Base-by-base conservation (phyloP, 2,797 vertebrate genomes). In the Triplophysa bombifrons region DNA sequence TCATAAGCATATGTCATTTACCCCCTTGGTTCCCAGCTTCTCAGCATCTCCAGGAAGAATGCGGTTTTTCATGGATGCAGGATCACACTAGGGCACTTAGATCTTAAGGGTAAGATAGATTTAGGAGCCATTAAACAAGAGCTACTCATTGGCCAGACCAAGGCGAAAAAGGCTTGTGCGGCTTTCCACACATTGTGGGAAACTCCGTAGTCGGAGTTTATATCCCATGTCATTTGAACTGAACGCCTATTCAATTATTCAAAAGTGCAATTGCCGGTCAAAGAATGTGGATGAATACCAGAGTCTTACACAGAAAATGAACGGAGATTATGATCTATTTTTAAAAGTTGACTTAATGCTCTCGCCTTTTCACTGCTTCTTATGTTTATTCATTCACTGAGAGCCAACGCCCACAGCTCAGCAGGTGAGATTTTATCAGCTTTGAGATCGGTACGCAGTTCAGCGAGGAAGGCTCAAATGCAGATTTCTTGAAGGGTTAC, bases 1-100 rank as follows among this genome's bases (percentile, higher is more conserved):
- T 92, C 84, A 91, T 89, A 92, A 92, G 91, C 93, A 93, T 93
- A 93, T 94, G 93, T 88, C 90, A 91, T 89, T 93, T 92, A 93
- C 91, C 90, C 88, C 89, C 83, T 90, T 88, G 86, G 87, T 85
- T 88, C 82, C 89, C 91, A 86, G 88, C 83, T 72, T 78, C 82
- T 71, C 34, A 38, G 34, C 34, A 75, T 84, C 69, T 89, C 81
- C 56, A 60, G 77, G 75, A 38, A 50, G 60, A 83, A 53, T 11
- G 12, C 41, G 38, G 34, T 80, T 79, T 53, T 51, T 80, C 46
- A 9, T 48, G 64, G 80, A 34, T 0, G 14, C 19, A 16, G 71
- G 34, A 85, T 80, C 74, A 82, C 64, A 58, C 38, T 44, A 44
- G 69, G 64, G 67, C 61, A 73, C 71, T 70, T 58, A 19, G 6